Conservation (phyloP, 2,113 vertebrate species). For the Sebastes schlegelii region DNA sequence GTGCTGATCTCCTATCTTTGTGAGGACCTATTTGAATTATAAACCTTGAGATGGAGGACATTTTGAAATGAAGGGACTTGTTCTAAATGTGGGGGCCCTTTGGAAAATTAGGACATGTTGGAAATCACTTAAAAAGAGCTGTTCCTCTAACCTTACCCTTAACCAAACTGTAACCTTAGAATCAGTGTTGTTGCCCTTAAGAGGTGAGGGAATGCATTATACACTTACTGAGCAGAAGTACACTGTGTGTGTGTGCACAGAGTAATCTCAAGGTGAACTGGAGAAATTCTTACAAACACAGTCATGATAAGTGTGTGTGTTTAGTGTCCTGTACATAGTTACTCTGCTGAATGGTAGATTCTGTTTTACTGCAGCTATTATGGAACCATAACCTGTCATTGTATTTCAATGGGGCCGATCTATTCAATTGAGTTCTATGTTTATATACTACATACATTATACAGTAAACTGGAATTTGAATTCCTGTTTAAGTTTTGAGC, state of each 20-base stretch:
- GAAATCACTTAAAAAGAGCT: not conserved
- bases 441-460: no score
- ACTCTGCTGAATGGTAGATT: not conserved
- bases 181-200: not conserved
- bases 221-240: not conserved
- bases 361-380: not conserved
- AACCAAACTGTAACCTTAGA: not conserved
- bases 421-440: not conserved
- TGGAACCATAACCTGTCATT: not conserved
- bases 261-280: constrained; percentile 45
- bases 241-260: not conserved
- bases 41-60: not conserved
- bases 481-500: no score
- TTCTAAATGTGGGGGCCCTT: not conserved
- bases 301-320: constrained; percentile 32
- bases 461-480: no score
- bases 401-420: no score
- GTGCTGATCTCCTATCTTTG: not conserved
- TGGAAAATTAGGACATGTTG: not conserved
- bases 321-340: constrained; percentile 12
- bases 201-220: not conserved
- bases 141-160: not conserved
- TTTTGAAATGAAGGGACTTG: not conserved
- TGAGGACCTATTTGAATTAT: not conserved
- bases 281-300: constrained; percentile 18